A percentile compares a stretch with the other conserved stretches of the same genome.
Evolutionary conservation across 2,113 vertebrate genomes (phyloP).

Genomic region (Podiceps cristatus): DNA sequence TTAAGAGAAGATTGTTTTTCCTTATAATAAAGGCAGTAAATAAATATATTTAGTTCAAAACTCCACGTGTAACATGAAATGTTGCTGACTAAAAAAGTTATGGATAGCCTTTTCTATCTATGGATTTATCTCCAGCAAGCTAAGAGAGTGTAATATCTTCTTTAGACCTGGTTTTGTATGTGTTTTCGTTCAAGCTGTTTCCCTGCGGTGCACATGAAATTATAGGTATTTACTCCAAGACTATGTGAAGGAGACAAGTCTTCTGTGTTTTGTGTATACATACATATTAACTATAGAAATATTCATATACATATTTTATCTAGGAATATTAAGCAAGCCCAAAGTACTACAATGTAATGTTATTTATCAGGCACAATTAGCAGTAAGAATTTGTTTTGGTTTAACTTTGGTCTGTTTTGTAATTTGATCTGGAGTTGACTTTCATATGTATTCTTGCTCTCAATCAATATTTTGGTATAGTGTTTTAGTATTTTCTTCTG

Average conservation of each 20-base stretch:
- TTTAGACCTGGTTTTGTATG: neutral
- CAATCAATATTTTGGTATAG: neutral
- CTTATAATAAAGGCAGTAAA: neutral
- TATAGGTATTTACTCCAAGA: neutral
- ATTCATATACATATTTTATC: neutral
- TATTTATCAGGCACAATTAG: neutral
- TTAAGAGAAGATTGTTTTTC: neutral
- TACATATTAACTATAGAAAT: neutral
- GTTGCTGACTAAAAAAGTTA: neutral
- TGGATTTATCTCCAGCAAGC: neutral
- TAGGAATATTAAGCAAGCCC: neutral
- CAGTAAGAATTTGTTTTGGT: neutral
- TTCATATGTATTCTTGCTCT: neutral
- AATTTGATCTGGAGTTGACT: neutral
- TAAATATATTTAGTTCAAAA: neutral
- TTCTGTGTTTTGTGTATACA: neutral
- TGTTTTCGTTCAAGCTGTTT: neutral
- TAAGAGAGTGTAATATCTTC: neutral
- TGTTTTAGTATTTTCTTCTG: neutral
- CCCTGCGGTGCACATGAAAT: neutral
- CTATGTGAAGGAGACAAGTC: neutral
- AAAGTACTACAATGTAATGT: neutral
- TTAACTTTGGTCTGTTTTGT: neutral
- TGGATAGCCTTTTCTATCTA: neutral
- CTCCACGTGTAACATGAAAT: neutral